These are phyloP conservation scores for Micromesistius poutassou DNA, from an alignment of 2,797 vertebrate genomes.

Conservation along the genomic window DNA sequence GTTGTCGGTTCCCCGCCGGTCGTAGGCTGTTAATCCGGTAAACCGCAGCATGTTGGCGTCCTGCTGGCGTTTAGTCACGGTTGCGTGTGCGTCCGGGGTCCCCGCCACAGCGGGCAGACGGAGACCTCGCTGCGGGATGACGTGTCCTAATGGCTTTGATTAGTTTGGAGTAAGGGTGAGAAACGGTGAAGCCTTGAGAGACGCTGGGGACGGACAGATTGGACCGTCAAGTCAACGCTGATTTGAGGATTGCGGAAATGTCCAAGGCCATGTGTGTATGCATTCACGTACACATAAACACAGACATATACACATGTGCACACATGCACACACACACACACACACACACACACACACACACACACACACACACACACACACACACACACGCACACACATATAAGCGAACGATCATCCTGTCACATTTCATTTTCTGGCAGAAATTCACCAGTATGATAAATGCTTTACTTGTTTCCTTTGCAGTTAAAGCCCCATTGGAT, in stretches of 20 bases:
- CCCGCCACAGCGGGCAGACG: not conserved
- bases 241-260: not conserved
- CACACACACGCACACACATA: conserved; percentile 4
- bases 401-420: conserved; percentile 41
- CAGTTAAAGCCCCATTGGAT: conserved; percentile 57
- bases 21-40: not conserved
- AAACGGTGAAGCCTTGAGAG: not conserved
- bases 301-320: not conserved
- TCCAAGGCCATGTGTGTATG: not conserved
- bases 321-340: conserved; percentile 1
- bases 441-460: conserved; percentile 50
- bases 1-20: not conserved
- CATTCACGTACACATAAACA: not conserved
- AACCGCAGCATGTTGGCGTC: not conserved
- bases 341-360: conserved; percentile 1
- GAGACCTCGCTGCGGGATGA: not conserved
- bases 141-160: not conserved
- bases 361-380: conserved; percentile 13
- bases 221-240: not conserved
- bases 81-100: not conserved
- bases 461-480: conserved; percentile 45
- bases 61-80: not conserved
- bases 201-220: not conserved
- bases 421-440: conserved; percentile 46
- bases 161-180: not conserved